A percentile compares a stretch with the other conserved stretches of the same genome.
phyloP scores from a whole-genome alignment of 2,888 invertebrate species.

The Melangyna quadrimaculata region DNA sequence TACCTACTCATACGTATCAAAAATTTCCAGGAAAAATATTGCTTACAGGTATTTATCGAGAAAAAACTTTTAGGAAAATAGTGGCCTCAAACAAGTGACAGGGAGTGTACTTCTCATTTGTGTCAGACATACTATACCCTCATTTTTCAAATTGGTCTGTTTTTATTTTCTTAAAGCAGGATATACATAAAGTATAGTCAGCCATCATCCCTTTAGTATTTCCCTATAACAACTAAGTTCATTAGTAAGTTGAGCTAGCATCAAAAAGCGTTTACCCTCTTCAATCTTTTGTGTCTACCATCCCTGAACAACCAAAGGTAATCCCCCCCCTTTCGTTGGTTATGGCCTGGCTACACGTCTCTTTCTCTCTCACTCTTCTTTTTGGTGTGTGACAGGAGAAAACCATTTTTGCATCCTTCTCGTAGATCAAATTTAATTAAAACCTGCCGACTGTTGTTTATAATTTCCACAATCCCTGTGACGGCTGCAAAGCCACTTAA shows the following conservation, averaged over 20 bases:
- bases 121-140: conserved; percentile 14
- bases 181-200: not conserved
- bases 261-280: conserved; percentile 65
- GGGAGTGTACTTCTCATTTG: too few relatives aligned
- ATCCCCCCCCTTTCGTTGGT: not conserved
- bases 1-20: too few relatives aligned
- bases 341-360: too few relatives aligned
- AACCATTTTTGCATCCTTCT: conserved; percentile 63
- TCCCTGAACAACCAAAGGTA: too few relatives aligned
- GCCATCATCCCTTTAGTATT: not conserved
- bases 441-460: conserved; percentile 69
- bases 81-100: too few relatives aligned
- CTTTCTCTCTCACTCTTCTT: not conserved
- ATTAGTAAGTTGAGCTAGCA: conserved; percentile 67
- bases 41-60: too few relatives aligned
- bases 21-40: too few relatives aligned
- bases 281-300: conserved; percentile 19
- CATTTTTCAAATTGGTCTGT: conserved; percentile 43
- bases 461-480: conserved; percentile 59
- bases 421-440: conserved; percentile 72
- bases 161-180: not conserved
- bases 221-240: conserved; percentile 53
- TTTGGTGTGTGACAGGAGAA: conserved; percentile 18
- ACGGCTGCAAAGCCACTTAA: conserved; percentile 69
- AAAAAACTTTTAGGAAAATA: too few relatives aligned